phyloP scores from a whole-genome alignment of 1,140 invertebrate species.

The Gonioctena quinquepunctata region DNA sequence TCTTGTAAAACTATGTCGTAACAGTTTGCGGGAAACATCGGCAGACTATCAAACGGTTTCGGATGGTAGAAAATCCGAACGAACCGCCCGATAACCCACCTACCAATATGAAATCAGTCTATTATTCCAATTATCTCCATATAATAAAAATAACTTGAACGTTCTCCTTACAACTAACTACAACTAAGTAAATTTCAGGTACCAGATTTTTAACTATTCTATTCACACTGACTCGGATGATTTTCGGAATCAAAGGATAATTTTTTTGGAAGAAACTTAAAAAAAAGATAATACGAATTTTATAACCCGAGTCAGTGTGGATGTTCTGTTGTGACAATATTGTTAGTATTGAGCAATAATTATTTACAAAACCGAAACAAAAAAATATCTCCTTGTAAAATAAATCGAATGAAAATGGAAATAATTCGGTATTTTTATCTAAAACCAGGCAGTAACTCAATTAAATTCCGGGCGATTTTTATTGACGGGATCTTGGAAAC shows the following conservation, averaged over 20 bases:
- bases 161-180: constrained; percentile 32
- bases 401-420: constrained; percentile 1
- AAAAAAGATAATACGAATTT: not conserved
- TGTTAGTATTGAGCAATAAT: constrained; percentile 22
- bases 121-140: not conserved
- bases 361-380: constrained; percentile 11
- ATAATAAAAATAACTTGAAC: constrained; percentile 30
- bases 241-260: no score
- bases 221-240: not conserved
- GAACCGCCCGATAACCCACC: no score
- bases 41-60: no score
- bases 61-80: no score
- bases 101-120: not conserved
- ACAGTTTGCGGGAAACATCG: no score
- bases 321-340: not conserved
- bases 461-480: no score
- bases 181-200: constrained; percentile 38
- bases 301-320: not conserved
- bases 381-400: not conserved
- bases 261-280: no score
- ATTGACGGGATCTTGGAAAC: no score
- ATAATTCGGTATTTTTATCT: not conserved
- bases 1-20: no score
- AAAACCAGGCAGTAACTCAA: no score
- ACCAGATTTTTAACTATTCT: constrained; percentile 27